Conservation (phyloP, 2,888 invertebrate genomes). For the Seladonia tumulorum region DNA sequence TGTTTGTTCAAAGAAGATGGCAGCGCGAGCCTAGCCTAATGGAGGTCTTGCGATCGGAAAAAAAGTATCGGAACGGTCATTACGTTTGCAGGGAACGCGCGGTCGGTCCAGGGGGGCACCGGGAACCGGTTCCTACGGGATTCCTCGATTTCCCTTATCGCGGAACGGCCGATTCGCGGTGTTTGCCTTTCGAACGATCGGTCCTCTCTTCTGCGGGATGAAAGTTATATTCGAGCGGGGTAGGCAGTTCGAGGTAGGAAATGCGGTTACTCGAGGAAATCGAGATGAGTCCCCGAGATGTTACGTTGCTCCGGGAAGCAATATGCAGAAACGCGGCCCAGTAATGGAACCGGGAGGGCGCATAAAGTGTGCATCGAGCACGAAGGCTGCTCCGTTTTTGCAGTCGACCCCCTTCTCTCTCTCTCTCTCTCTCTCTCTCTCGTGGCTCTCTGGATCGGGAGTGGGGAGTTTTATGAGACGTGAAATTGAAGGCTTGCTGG, state of each 20-base stretch:
- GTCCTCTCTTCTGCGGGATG: neutral
- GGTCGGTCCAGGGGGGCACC: slow-evolving; percentile 1
- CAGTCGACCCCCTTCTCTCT: neutral
- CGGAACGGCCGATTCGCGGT: slow-evolving; percentile 26
- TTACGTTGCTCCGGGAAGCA: neutral
- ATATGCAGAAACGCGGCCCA: neutral
- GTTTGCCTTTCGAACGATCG: slow-evolving; percentile 30
- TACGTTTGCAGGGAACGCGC: slow-evolving; percentile 33
- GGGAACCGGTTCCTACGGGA: slow-evolving; percentile 57
- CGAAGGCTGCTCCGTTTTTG: neutral
- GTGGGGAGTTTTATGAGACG: neutral
- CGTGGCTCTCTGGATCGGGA: neutral
- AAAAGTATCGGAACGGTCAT: slow-evolving; percentile 15
- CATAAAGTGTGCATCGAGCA: neutral
- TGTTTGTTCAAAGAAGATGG: neutral
- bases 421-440: neutral
- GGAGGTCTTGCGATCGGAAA: slow-evolving; percentile 11
- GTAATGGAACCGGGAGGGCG: neutral
- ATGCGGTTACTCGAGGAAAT: slow-evolving; percentile 31
- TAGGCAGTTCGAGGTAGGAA: neutral
- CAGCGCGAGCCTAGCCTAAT: neutral
- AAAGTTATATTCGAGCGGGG: neutral
- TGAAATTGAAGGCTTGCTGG: slow-evolving; percentile 3
- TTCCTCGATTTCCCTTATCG: slow-evolving; percentile 52
- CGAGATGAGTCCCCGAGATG: neutral